Percentiles rank a stretch among this genome's conserved stretches.
These are phyloP conservation scores for Ophioninae sp. DNA, from an alignment of 2,888 invertebrate species.

Conservation along the genomic window DNA sequence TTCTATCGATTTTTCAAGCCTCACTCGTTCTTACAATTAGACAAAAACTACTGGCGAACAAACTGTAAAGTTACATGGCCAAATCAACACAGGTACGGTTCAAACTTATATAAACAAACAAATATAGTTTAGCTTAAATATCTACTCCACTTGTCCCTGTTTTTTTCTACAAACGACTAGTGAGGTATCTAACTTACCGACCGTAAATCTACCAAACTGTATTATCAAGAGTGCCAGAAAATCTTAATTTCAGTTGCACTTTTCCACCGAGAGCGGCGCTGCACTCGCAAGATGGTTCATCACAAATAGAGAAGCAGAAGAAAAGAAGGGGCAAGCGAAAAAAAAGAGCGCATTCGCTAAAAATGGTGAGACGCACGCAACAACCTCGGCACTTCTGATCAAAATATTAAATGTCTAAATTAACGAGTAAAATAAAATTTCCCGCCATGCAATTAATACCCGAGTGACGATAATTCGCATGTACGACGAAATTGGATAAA, in stretches of 20 bases:
- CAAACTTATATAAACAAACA: too few relatives aligned
- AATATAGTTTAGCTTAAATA: too few relatives aligned
- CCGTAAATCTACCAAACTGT: neutral
- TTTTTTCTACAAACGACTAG: too few relatives aligned
- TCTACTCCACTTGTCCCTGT: too few relatives aligned
- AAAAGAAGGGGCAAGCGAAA: slow-evolving; percentile 44
- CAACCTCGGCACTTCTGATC: slow-evolving; percentile 70
- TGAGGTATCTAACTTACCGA: neutral
- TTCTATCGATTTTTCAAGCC: too few relatives aligned
- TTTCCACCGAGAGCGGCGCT: slow-evolving; percentile 18
- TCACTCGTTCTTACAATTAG: too few relatives aligned
- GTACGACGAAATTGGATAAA: slow-evolving; percentile 65
- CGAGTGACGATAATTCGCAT: slow-evolving; percentile 69
- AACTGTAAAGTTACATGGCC: too few relatives aligned
- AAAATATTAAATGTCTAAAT: slow-evolving; percentile 74
- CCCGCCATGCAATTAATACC: slow-evolving; percentile 69
- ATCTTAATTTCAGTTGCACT: slow-evolving; percentile 16
- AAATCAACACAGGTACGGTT: too few relatives aligned
- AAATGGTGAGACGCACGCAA: slow-evolving; percentile 74
- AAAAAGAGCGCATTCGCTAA: slow-evolving; percentile 59
- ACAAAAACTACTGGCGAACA: too few relatives aligned
- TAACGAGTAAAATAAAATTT: slow-evolving; percentile 69
- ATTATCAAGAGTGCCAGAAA: neutral
- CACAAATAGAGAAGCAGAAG: slow-evolving; percentile 16
- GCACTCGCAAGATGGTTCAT: slow-evolving; percentile 31